phyloP scores from a whole-genome alignment of 1,140 invertebrate species.

The Grapholita molesta region DNA sequence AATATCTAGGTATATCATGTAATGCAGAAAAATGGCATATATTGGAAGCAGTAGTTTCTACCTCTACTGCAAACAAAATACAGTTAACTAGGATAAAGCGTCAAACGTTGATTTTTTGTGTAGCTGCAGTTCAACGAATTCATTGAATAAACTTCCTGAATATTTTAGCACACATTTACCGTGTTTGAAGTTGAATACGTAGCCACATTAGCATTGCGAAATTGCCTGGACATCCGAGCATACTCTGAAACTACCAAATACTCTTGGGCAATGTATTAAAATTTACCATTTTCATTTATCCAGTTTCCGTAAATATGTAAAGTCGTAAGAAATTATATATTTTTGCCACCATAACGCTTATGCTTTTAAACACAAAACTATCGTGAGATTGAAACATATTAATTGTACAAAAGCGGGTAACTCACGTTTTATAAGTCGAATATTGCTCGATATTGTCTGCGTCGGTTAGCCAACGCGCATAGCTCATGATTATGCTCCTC shows the following conservation, averaged over 20 bases:
- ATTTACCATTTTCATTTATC: conserved; percentile 45
- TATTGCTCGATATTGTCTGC: too few relatives aligned
- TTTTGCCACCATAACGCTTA: background rate
- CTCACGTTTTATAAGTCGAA: too few relatives aligned
- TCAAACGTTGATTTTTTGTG: background rate
- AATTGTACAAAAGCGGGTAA: too few relatives aligned
- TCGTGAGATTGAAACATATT: too few relatives aligned
- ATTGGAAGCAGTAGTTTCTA: too few relatives aligned
- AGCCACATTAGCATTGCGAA: conserved; percentile 20
- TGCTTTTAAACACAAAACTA: too few relatives aligned
- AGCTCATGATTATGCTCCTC: too few relatives aligned
- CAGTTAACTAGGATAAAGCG: too few relatives aligned
- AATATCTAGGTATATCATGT: too few relatives aligned
- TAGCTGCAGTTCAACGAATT: background rate
- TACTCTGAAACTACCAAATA: conserved; percentile 26
- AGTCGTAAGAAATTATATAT: background rate
- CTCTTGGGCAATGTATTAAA: conserved; percentile 34
- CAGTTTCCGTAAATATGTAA: background rate
- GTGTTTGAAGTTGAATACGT: conserved; percentile 17
- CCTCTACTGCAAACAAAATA: too few relatives aligned
- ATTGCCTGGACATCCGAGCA: conserved; percentile 21
- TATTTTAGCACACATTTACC: background rate
- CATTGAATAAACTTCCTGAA: background rate
- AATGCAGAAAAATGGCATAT: too few relatives aligned
- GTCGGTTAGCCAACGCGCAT: too few relatives aligned